phyloP scores from a whole-genome alignment of 2,888 invertebrate genomes.

The Drepanosiphum platanoidis region DNA sequence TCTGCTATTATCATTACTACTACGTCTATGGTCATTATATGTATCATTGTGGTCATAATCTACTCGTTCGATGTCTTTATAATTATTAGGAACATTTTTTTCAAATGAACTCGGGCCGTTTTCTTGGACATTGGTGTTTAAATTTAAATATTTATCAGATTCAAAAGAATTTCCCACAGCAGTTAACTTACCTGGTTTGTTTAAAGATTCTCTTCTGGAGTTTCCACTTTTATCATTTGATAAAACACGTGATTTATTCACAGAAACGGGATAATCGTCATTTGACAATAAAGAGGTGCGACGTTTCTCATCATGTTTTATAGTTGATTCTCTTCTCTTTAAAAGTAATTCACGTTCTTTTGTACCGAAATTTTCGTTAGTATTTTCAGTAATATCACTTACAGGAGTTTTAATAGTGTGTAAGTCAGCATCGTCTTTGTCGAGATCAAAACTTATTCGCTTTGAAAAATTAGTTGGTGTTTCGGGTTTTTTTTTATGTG shows the following conservation, averaged over 20 bases:
- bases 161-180: not conserved
- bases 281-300: conserved; percentile 17
- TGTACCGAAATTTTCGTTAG: not conserved
- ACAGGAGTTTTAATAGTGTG: not conserved
- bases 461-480: not conserved
- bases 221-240: not conserved
- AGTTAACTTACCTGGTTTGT: conserved; percentile 6
- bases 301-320: conserved; percentile 7
- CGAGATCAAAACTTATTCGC: conserved; percentile 48
- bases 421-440: not conserved
- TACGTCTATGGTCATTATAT: not conserved
- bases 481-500: conserved; percentile 2
- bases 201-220: not conserved
- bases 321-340: not conserved
- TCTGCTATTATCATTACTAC: not conserved
- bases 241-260: not conserved
- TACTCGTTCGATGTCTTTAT: not conserved
- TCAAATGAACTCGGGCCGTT: not conserved
- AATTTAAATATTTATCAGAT: conserved; percentile 20
- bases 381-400: conserved; percentile 3
- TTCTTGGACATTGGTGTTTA: not conserved
- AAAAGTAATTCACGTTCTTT: not conserved
- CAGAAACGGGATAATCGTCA: not conserved
- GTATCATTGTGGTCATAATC: not conserved
- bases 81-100: not conserved